These are phyloP conservation scores for Dicrostonyx torquatus DNA, from an alignment of 2,797 vertebrate genomes.

Conservation along the genomic window DNA sequence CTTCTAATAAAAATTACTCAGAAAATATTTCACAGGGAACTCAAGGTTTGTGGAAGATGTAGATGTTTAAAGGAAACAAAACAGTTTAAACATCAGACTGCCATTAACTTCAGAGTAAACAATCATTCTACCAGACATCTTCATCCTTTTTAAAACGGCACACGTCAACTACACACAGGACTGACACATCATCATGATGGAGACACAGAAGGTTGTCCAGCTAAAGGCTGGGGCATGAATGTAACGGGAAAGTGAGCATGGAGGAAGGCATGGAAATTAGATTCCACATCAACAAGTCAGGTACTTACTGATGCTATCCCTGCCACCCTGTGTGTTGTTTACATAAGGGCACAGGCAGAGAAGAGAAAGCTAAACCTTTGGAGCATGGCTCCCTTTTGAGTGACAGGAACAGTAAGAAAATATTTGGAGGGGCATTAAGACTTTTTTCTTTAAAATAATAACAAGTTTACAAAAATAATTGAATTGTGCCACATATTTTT, in stretches of 20 bases:
- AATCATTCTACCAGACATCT: background rate
- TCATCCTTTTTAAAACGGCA: background rate
- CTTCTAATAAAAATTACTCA: too few relatives aligned
- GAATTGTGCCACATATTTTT: fast-evolving
- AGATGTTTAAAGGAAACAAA: background rate
- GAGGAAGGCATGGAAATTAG: background rate
- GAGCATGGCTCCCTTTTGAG: background rate
- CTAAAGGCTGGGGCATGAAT: background rate
- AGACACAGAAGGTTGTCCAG: background rate
- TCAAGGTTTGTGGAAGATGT: background rate
- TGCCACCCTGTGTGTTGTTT: too few relatives aligned
- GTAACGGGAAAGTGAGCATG: background rate
- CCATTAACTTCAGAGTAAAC: background rate
- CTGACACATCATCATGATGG: too few relatives aligned
- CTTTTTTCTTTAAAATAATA: background rate
- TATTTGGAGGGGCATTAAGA: background rate
- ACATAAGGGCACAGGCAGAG: background rate
- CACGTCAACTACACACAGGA: background rate
- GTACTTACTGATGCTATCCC: background rate
- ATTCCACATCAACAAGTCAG: background rate
- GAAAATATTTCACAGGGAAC: too few relatives aligned
- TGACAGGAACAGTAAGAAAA: background rate
- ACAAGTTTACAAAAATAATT: background rate
- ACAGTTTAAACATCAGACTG: background rate
- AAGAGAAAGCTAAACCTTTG: background rate